Base-by-base conservation (phyloP, 1,140 invertebrate genomes). In the Brachystomella parvula region DNA sequence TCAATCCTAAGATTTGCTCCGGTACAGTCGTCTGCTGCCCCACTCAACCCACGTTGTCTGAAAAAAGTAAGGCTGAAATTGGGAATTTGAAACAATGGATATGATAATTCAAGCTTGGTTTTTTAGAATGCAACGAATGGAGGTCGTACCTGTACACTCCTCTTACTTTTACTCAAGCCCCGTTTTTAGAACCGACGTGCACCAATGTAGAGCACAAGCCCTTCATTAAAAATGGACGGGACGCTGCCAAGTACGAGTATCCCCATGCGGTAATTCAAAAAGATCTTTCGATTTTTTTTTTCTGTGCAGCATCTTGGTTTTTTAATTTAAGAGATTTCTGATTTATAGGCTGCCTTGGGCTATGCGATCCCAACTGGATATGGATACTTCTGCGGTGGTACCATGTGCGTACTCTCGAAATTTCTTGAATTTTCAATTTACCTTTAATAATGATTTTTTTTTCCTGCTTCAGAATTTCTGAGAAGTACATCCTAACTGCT, bases 401-500 rank as follows among this genome's bases (percentile, higher is more conserved):
- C 66, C 0, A 30, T 71, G 39, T 53, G 24, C 12, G 24, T 9
- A 28, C 30, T 32, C 17, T 15, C 9, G 21, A 12, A 44, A 44
- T 32, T 31, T 53, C n/a, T 2, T 26, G 9, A 3, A 62, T 29
- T 3, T 9, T 53, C n/a, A 9, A 2, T 29, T 31, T 3, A 29
- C 19, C 19, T 15, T 15, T 57, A 3, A 21, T 6, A 64, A 6
- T 15, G 21, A 2, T 53, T 64, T 3, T n/a, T 31, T 53, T 64
- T 58, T 58, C 17, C 3, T 47, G 3, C 24, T 32, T 39, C 24
- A 31, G 39, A 3, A 78, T 80, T 61, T 69, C 69, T 2, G 64
- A 75, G 0, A 73, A 75, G 47, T 76, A 73, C 49, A 74, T 79
- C 1, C 66, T 80, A 0, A 75, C 76, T 21, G 82, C 82, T 6